Conservation (phyloP, 2,113 vertebrate species). For the Percopsis transmontana region DNA sequence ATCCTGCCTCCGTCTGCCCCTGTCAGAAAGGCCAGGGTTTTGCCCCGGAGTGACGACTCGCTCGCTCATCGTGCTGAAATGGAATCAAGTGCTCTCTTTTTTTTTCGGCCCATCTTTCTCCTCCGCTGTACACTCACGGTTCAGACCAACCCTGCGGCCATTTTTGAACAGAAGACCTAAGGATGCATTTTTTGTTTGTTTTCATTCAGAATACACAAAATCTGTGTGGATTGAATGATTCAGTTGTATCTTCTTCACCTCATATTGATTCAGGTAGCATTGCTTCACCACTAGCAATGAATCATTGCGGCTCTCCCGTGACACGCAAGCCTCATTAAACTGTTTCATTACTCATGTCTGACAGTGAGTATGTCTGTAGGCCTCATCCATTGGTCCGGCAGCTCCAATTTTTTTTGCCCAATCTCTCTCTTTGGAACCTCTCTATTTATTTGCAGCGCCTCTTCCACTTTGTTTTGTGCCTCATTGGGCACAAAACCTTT, state of each 20-base stretch:
- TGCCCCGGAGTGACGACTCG: slow-evolving; percentile 34
- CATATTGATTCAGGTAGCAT: slow-evolving; percentile 1
- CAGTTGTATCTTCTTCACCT: slow-evolving; percentile 6
- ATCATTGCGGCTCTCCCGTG: slow-evolving; percentile 12
- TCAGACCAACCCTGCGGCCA: slow-evolving; percentile 15
- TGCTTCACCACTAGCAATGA: neutral
- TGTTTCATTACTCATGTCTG: slow-evolving; percentile 24
- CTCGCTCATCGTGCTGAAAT: slow-evolving; percentile 15
- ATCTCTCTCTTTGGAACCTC: slow-evolving; percentile 17
- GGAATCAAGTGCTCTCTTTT: slow-evolving; percentile 26
- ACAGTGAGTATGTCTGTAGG: slow-evolving; percentile 5
- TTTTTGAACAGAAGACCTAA: neutral
- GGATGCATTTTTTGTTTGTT: neutral
- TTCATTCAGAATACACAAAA: slow-evolving; percentile 25
- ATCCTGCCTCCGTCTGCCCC: slow-evolving; percentile 35
- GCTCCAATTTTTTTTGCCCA: neutral
- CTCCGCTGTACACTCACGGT: slow-evolving; percentile 17
- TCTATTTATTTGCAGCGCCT: slow-evolving; percentile 20
- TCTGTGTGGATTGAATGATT: slow-evolving; percentile 16
- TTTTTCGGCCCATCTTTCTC: too few relatives aligned
- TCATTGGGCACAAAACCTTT: slow-evolving; percentile 30
- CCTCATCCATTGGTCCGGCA: slow-evolving; percentile 2
- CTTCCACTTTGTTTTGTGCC: slow-evolving; percentile 26
- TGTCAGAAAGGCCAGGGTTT: slow-evolving; percentile 14
- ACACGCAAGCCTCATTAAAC: slow-evolving; percentile 23